These are phyloP conservation scores for Oopsacas minuta DNA, from an alignment of 37 sponge, comb jelly and placozoan genomes.

Conservation along the genomic window DNA sequence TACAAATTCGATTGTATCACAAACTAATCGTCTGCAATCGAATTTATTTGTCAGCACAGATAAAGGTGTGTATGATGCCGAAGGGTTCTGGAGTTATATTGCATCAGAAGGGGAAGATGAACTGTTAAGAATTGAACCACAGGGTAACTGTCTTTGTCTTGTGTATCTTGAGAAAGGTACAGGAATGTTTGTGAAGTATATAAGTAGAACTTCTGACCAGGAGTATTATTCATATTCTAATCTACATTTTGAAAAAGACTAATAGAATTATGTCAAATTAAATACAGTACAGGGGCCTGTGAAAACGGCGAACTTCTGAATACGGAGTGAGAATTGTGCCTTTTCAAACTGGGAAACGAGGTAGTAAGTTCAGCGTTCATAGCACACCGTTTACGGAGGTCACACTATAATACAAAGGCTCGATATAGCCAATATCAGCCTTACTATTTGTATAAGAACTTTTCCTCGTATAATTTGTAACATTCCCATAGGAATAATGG, in stretches of 20 bases:
- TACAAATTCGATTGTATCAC: background rate
- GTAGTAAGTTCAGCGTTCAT: no score
- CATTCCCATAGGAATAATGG: constrained; percentile 31
- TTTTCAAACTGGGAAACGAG: no score
- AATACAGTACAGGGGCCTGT: no score
- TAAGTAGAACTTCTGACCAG: background rate
- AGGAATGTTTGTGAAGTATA: background rate
- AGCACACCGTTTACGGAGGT: no score
- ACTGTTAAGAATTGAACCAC: background rate
- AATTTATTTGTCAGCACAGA: background rate
- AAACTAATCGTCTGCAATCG: background rate
- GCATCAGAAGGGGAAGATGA: background rate
- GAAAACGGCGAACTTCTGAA: no score
- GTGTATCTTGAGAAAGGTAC: background rate
- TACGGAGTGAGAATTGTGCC: no score
- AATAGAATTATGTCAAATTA: no score
- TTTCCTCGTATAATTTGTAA: background rate
- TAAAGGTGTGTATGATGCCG: background rate
- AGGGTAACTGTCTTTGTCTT: background rate
- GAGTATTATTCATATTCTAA: background rate
- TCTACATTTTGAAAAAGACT: background rate
- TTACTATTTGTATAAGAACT: no score
- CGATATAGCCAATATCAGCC: no score
- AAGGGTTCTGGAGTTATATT: background rate
- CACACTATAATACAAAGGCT: no score